phyloP scores from a whole-genome alignment of 2,888 invertebrate genomes.

The Yponomeuta plumbellus region DNA sequence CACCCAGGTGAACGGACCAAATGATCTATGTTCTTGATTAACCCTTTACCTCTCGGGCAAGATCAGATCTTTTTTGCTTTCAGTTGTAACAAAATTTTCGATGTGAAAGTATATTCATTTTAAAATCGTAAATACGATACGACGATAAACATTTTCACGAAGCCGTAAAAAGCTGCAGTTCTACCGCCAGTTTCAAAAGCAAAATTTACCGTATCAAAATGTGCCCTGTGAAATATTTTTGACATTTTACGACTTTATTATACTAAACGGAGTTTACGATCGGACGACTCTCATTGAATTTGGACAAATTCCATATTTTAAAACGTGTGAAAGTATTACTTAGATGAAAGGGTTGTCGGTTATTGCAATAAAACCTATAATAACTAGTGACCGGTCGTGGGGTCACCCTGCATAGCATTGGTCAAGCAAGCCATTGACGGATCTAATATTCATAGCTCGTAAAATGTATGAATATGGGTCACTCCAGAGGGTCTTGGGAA shows the following conservation, averaged over 20 bases:
- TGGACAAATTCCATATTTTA: slow-evolving; percentile 59
- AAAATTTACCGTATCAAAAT: neutral
- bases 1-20: slow-evolving; percentile 42
- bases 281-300: slow-evolving; percentile 53
- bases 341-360: slow-evolving; percentile 48
- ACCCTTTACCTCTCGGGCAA: slow-evolving; percentile 30
- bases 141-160: slow-evolving; percentile 1
- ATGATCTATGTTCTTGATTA: slow-evolving; percentile 37
- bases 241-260: slow-evolving; percentile 68
- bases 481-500: slow-evolving; percentile 56
- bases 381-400: slow-evolving; percentile 43
- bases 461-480: slow-evolving; percentile 57
- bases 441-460: slow-evolving; percentile 33
- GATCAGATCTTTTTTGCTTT: slow-evolving; percentile 11
- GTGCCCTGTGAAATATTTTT: neutral
- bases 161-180: neutral
- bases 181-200: neutral
- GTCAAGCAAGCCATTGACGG: slow-evolving; percentile 67
- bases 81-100: neutral
- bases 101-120: neutral
- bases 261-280: slow-evolving; percentile 57
- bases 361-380: slow-evolving; percentile 45
- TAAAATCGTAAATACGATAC: neutral
- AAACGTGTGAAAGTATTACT: slow-evolving; percentile 68
- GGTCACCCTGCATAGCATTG: slow-evolving; percentile 61